These are phyloP conservation scores for Stegophylla sp. DNA, from an alignment of 2,888 invertebrate species.

Conservation along the genomic window DNA sequence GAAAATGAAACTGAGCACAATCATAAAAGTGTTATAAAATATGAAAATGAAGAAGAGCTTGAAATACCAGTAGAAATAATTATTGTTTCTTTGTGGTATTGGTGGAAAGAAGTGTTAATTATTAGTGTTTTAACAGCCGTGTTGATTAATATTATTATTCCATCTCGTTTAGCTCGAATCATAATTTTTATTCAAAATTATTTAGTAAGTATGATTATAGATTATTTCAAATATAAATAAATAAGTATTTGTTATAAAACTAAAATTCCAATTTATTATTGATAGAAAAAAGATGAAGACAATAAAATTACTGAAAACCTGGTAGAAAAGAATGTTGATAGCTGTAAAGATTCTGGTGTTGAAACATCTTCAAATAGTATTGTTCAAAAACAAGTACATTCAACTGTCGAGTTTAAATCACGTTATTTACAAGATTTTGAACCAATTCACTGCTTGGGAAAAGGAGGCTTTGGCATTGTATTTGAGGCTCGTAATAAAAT, in stretches of 20 bases:
- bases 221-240: not conserved
- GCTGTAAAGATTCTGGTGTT: constrained; percentile 63
- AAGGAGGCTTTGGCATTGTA: constrained; percentile 95
- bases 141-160: constrained; percentile 72
- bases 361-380: constrained; percentile 41
- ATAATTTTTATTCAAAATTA: constrained; percentile 41
- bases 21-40: constrained; percentile 24
- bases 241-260: not conserved
- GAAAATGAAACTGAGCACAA: constrained; percentile 60
- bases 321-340: constrained; percentile 7
- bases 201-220: constrained; percentile 17
- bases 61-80: constrained; percentile 74
- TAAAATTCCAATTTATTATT: constrained; percentile 2
- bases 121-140: constrained; percentile 78
- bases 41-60: constrained; percentile 64
- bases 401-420: constrained; percentile 65
- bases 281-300: constrained; percentile 32
- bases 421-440: constrained; percentile 87
- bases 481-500: constrained; percentile 93
- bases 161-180: constrained; percentile 53
- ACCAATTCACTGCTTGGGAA: constrained; percentile 79
- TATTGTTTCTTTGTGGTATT: constrained; percentile 78
- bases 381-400: constrained; percentile 31
- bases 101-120: constrained; percentile 83
- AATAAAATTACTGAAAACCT: constrained; percentile 8